Percentiles rank a stretch among this genome's conserved stretches.
These are phyloP conservation scores for Echeneis naucrates DNA, from an alignment of 2,797 vertebrate genomes.

Conservation along the genomic window DNA sequence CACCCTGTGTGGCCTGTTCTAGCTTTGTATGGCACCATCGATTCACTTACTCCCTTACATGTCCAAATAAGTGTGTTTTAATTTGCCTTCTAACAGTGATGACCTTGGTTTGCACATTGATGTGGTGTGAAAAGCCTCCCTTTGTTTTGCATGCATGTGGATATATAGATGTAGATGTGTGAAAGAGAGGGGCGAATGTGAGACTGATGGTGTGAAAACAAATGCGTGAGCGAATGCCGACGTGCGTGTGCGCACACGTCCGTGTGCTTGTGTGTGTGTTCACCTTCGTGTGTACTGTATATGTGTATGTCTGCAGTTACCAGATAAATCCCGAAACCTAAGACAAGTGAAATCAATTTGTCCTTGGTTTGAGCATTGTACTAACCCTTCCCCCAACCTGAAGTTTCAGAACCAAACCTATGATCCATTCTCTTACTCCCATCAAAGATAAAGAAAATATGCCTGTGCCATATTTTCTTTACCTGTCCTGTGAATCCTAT, in stretches of 20 bases:
- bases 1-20: constrained; percentile 60
- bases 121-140: constrained; percentile 79
- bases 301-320: constrained; percentile 87
- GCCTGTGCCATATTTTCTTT: constrained; percentile 87
- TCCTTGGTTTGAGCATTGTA: constrained; percentile 89
- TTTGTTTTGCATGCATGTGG: constrained; percentile 83
- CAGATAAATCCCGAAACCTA: constrained; percentile 82
- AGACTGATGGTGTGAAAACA: constrained; percentile 30
- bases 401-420: constrained; percentile 82
- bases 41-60: constrained; percentile 76
- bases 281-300: constrained; percentile 60
- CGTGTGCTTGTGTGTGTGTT: constrained; percentile 37
- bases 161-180: constrained; percentile 67
- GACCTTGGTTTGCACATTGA: constrained; percentile 89
- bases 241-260: constrained; percentile 18
- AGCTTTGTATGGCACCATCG: constrained; percentile 71
- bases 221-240: constrained; percentile 3
- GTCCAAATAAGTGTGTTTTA: constrained; percentile 76
- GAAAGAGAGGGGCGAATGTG: constrained; percentile 56
- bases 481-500: constrained; percentile 86
- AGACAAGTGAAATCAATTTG: constrained; percentile 87
- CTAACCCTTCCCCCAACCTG: constrained; percentile 86
- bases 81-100: constrained; percentile 75
- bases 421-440: constrained; percentile 88
- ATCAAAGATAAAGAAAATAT: constrained; percentile 92